Evolutionary conservation across 1,140 invertebrate genomes (phyloP).

Genomic region (Micrasema longulum): DNA sequence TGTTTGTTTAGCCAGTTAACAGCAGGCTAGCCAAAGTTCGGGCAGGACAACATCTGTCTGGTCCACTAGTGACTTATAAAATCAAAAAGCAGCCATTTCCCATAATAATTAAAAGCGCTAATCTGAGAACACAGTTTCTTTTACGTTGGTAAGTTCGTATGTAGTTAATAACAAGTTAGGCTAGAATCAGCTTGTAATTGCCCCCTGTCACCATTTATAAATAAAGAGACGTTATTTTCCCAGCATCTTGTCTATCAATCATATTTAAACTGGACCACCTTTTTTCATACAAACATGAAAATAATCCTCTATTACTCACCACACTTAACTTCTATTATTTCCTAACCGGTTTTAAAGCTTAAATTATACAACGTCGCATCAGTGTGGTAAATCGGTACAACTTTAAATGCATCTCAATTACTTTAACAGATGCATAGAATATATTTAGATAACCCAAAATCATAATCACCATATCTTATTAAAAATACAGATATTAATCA

Average conservation of each 20-base stretch:
- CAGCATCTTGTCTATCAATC: constrained; percentile 35
- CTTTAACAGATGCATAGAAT: too few species aligned
- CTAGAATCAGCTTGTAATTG: constrained; percentile 25
- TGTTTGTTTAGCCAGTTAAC: too few species aligned
- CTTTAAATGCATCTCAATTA: background rate
- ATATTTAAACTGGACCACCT: constrained; percentile 14
- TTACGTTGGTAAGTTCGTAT: background rate
- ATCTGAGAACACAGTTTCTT: too few species aligned
- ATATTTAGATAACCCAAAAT: too few species aligned
- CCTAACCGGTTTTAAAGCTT: constrained; percentile 10
- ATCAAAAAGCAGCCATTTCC: background rate
- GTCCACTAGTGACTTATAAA: too few species aligned
- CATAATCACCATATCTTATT: too few species aligned
- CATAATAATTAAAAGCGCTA: constrained; percentile 3
- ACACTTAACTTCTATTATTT: constrained; percentile 6
- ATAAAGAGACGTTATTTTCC: constrained; percentile 20
- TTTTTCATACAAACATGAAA: constrained; percentile 25
- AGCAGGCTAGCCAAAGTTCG: too few species aligned
- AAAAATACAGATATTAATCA: too few species aligned
- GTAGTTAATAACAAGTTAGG: constrained; percentile 22
- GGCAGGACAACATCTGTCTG: too few species aligned
- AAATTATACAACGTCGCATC: too few species aligned
- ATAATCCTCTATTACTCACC: constrained; percentile 13
- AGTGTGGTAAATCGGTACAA: background rate
- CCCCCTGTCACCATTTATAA: constrained; percentile 24